These are phyloP conservation scores for Sturnira hondurensis DNA, from an alignment of 2,113 vertebrate species.

Conservation along the genomic window DNA sequence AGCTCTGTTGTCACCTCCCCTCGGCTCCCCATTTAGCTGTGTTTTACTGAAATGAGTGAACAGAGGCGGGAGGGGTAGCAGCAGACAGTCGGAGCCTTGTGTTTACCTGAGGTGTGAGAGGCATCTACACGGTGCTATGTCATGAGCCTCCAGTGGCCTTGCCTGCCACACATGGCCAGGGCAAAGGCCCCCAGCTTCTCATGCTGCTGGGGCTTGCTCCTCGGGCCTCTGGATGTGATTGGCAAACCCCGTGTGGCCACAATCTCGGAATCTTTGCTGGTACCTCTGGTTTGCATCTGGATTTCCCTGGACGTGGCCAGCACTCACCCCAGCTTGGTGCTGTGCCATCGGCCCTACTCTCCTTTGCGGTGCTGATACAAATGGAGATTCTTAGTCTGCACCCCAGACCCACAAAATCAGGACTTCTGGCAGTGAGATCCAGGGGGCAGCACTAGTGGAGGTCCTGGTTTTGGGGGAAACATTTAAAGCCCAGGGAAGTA, in stretches of 20 bases:
- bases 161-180: neutral
- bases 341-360: neutral
- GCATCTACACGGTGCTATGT: fast-evolving
- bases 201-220: neutral
- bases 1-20: neutral
- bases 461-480: neutral
- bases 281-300: neutral
- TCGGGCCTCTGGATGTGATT: neutral
- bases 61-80: neutral
- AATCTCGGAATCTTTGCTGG: neutral
- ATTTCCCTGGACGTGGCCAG: neutral
- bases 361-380: neutral
- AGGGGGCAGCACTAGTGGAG: neutral
- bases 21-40: neutral
- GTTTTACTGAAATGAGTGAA: neutral
- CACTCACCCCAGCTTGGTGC: neutral
- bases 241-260: neutral
- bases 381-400: neutral
- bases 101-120: neutral
- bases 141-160: neutral
- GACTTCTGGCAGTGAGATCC: neutral
- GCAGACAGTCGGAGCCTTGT: fast-evolving
- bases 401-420: neutral
- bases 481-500: neutral
- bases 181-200: neutral